Percentiles rank a stretch among this genome's conserved stretches.
phyloP scores from a whole-genome alignment of 1,140 invertebrate genomes.

The Oryctes rhinoceros region DNA sequence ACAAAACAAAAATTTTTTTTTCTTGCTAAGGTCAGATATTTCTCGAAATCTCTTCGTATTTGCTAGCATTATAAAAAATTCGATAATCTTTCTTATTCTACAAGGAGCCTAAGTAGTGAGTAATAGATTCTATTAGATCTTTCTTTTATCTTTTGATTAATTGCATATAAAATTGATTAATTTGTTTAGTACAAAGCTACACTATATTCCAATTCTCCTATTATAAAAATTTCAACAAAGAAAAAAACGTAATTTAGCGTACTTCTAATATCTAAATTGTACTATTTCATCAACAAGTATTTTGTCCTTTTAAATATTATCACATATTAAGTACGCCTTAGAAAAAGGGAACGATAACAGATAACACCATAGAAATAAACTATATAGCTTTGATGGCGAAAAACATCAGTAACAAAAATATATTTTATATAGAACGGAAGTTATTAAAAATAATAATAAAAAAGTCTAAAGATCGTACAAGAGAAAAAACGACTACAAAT shows the following conservation, averaged over 20 bases:
- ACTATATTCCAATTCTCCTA: neutral
- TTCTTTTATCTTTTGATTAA: neutral
- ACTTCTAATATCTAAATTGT: slow-evolving; percentile 24
- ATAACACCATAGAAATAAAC: neutral
- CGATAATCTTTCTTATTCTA: no score
- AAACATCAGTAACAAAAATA: neutral
- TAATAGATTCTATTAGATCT: neutral
- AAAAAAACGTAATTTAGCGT: neutral
- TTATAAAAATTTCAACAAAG: slow-evolving; percentile 7
- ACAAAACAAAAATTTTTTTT: no score
- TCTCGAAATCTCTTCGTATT: no score
- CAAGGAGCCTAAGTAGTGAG: no score
- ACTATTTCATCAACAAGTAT: neutral
- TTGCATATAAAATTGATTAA: neutral
- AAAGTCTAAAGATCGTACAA: slow-evolving; percentile 11
- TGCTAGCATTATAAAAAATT: no score
- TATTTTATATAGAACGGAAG: neutral
- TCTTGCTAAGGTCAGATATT: no score
- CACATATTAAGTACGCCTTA: slow-evolving; percentile 33
- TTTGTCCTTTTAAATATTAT: slow-evolving; percentile 13
- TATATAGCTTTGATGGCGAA: no score
- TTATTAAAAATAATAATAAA: neutral
- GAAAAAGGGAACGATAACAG: neutral
- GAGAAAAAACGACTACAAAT: slow-evolving; percentile 8
- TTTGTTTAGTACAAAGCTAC: neutral